These are phyloP conservation scores for Madoqua kirkii DNA, from an alignment of 2,113 vertebrate genomes.

Conservation along the genomic window DNA sequence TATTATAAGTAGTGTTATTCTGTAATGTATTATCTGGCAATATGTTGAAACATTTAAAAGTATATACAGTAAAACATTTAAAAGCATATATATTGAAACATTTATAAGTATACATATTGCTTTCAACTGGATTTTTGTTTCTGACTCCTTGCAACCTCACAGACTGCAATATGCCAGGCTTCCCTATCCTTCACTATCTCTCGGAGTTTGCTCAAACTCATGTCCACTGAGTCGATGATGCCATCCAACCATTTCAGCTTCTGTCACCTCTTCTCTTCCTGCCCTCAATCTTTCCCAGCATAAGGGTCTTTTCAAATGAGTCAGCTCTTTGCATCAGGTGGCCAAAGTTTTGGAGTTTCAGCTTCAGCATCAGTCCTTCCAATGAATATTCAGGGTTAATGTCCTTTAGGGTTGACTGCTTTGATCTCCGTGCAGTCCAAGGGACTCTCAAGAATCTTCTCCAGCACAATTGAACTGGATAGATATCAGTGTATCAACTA, in stretches of 20 bases:
- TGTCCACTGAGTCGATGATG: not conserved
- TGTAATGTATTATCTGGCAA: not conserved
- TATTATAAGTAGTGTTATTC: not conserved
- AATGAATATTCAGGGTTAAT: not conserved
- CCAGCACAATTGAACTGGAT: not conserved
- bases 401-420: not conserved
- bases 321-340: not conserved
- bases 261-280: not conserved
- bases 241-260: not conserved
- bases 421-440: not conserved
- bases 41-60: not conserved
- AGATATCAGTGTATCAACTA: not conserved
- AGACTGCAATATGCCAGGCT: not conserved
- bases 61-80: not conserved
- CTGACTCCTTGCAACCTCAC: not conserved
- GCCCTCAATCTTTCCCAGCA: not conserved
- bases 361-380: not conserved
- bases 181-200: not conserved
- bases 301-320: not conserved
- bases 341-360: not conserved
- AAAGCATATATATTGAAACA: not conserved
- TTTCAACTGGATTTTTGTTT: not conserved
- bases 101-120: not conserved
- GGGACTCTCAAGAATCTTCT: not conserved
- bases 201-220: not conserved